Evolutionary conservation across 2,888 invertebrate genomes (phyloP).

Genomic region (Drosophila imparisetae): DNA sequence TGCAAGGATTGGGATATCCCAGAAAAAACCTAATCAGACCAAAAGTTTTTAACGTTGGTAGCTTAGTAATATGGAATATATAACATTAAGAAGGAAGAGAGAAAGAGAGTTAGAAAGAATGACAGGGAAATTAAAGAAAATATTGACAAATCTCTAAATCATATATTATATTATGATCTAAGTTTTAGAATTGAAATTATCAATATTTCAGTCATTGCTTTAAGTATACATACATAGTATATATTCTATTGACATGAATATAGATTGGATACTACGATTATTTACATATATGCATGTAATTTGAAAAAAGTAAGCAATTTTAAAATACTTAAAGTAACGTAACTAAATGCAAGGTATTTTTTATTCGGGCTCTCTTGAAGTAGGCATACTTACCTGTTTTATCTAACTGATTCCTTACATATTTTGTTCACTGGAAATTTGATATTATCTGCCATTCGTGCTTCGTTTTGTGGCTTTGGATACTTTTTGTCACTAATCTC

Average conservation of each 20-base stretch:
- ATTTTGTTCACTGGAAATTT: conserved; percentile 47
- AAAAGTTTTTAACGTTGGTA: not conserved
- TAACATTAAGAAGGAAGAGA: accelerated
- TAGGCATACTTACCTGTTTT: not conserved
- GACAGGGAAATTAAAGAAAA: not conserved
- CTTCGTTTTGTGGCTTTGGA: conserved; percentile 62
- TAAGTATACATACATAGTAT: too few species aligned
- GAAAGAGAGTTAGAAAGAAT: accelerated
- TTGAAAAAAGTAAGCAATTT: not conserved
- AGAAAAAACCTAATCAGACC: not conserved
- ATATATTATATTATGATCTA: not conserved
- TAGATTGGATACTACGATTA: not conserved
- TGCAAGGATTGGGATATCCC: not conserved
- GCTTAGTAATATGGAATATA: not conserved
- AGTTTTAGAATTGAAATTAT: not conserved
- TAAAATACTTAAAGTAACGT: not conserved
- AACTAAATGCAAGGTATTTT: not conserved
- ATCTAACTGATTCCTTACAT: conserved; percentile 10
- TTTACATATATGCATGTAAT: not conserved
- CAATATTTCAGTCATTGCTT: not conserved
- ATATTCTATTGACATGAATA: too few species aligned
- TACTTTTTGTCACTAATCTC: conserved; percentile 55
- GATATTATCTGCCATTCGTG: conserved; percentile 58
- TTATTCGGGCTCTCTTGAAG: not conserved
- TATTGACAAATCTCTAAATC: not conserved